A percentile compares a stretch with the other conserved stretches of the same genome.
These are phyloP conservation scores for Uropetala carovei DNA, from an alignment of 2,888 invertebrate genomes.

Conservation along the genomic window DNA sequence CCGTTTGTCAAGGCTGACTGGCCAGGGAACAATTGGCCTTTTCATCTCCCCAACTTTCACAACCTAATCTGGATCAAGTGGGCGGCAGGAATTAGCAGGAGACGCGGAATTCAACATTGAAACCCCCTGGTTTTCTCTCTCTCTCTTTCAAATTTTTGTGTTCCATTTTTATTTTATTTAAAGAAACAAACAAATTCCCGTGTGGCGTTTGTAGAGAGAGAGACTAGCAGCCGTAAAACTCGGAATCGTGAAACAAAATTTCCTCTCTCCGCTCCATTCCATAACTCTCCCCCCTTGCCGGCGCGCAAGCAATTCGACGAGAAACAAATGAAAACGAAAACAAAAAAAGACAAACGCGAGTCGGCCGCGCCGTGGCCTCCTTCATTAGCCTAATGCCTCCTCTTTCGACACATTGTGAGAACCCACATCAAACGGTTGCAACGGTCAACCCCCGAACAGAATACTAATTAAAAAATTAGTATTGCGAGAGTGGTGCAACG, in stretches of 20 bases:
- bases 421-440: conserved; percentile 57
- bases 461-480: conserved; percentile 62
- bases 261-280: conserved; percentile 11
- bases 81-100: conserved; percentile 60
- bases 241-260: conserved; percentile 49
- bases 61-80: conserved; percentile 54
- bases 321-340: conserved; percentile 11
- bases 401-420: neutral
- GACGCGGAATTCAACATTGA: neutral
- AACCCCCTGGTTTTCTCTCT: neutral
- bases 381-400: conserved; percentile 58
- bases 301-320: conserved; percentile 17
- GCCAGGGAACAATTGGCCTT: conserved; percentile 40
- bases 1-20: conserved; percentile 54
- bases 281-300: neutral
- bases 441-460: conserved; percentile 49
- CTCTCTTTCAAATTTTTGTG: neutral
- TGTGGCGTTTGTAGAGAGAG: conserved; percentile 49
- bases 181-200: conserved; percentile 58
- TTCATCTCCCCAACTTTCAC: conserved; percentile 51
- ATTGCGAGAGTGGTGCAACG: neutral
- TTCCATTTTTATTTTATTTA: conserved; percentile 45
- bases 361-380: conserved; percentile 13
- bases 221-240: conserved; percentile 58
- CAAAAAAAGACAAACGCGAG: neutral